These are phyloP conservation scores for Falco columbarius DNA, from an alignment of 2,797 vertebrate species.

Conservation along the genomic window DNA sequence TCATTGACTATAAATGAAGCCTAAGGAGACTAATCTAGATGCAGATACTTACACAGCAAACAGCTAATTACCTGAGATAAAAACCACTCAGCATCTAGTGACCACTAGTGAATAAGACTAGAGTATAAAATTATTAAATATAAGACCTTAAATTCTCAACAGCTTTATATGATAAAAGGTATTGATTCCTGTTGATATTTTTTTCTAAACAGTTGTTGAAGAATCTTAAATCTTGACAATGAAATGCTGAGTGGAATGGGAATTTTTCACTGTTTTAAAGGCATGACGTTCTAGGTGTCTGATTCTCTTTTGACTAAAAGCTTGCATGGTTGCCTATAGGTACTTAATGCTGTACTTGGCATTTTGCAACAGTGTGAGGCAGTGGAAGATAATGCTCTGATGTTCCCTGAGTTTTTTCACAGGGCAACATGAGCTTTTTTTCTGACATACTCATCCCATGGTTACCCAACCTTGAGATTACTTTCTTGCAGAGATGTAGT, in stretches of 20 bases:
- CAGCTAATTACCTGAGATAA: background rate
- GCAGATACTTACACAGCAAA: background rate
- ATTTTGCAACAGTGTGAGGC: background rate
- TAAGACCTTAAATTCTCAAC: background rate
- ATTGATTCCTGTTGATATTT: background rate
- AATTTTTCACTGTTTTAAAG: background rate
- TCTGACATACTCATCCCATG: background rate
- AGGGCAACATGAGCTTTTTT: background rate
- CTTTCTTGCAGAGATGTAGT: slow-evolving; percentile 4
- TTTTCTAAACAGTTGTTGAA: background rate
- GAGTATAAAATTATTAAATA: background rate
- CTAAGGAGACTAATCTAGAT: background rate
- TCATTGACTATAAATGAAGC: background rate
- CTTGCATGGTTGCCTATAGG: background rate
- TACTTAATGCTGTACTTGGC: background rate
- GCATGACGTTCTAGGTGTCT: background rate
- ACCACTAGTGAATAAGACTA: background rate
- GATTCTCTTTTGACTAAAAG: background rate
- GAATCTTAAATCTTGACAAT: background rate
- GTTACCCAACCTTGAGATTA: slow-evolving; percentile 18
- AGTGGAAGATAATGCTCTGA: background rate
- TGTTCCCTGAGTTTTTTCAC: background rate
- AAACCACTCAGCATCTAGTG: background rate
- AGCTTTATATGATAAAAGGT: background rate
- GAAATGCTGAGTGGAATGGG: background rate